These are phyloP conservation scores for Lithobius niger DNA, from an alignment of 1,140 invertebrate genomes.

Conservation along the genomic window DNA sequence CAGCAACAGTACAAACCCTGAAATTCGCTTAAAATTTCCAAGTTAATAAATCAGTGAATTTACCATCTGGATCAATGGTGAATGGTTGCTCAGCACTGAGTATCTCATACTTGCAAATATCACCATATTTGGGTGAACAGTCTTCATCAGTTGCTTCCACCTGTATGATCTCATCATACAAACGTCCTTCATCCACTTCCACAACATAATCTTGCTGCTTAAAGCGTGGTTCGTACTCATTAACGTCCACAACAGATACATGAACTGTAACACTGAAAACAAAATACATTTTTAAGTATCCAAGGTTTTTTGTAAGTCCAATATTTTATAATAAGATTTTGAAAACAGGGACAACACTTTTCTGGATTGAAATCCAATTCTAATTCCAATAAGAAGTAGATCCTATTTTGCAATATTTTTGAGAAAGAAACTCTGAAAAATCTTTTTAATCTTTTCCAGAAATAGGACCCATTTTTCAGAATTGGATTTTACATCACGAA, in stretches of 20 bases:
- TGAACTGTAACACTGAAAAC: slow-evolving; percentile 72
- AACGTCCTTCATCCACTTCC: slow-evolving; percentile 75
- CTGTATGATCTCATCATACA: slow-evolving; percentile 77
- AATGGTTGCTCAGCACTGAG: slow-evolving; percentile 76
- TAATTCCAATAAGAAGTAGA: too few relatives aligned
- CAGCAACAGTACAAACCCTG: too few relatives aligned
- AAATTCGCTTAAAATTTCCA: background rate
- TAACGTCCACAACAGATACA: slow-evolving; percentile 88
- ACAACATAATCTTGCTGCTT: slow-evolving; percentile 74
- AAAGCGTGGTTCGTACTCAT: slow-evolving; percentile 83
- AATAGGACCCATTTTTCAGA: too few relatives aligned
- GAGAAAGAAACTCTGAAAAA: too few relatives aligned
- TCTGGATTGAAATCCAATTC: too few relatives aligned
- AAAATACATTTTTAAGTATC: slow-evolving; percentile 21
- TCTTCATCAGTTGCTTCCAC: slow-evolving; percentile 82
- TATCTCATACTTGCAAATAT: slow-evolving; percentile 93
- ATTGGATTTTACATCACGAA: too few relatives aligned
- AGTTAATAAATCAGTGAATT: slow-evolving; percentile 9
- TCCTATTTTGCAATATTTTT: too few relatives aligned
- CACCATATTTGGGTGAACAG: slow-evolving; percentile 78
- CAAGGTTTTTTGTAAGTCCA: too few relatives aligned
- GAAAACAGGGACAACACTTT: too few relatives aligned
- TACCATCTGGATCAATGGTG: slow-evolving; percentile 77
- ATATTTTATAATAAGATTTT: background rate
- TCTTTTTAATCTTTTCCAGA: too few relatives aligned